Percentiles rank a stretch among this genome's conserved stretches.
Conservation (phyloP, 2,797 vertebrate genomes). For the Silurus aristotelis region DNA sequence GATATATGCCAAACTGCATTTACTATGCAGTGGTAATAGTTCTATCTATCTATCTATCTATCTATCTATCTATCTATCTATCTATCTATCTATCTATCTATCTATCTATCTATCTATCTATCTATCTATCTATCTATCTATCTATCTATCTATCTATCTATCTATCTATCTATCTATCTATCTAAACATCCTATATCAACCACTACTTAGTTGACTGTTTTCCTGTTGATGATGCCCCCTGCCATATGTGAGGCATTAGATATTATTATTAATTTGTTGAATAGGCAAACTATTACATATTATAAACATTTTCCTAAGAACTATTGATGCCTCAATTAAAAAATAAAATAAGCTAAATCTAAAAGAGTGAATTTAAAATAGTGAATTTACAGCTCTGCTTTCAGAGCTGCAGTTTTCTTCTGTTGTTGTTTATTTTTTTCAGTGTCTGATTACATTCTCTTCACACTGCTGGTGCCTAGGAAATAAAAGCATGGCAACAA, state of each 20-base stretch:
- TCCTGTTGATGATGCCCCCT: neutral
- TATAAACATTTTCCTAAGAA: neutral
- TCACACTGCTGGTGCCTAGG: neutral
- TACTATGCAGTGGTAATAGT: too few species aligned
- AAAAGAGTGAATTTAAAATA: neutral
- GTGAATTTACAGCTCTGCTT: neutral
- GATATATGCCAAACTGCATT: too few species aligned
- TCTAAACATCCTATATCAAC: neutral
- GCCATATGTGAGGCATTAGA: too few species aligned
- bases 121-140: too few species aligned
- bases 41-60: too few species aligned
- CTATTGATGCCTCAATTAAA: neutral
- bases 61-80: too few species aligned
- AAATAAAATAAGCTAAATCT: neutral
- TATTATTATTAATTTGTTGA: neutral
- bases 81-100: too few species aligned
- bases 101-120: too few species aligned
- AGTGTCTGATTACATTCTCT: neutral
- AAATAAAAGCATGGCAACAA: neutral
- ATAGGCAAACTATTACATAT: neutral
- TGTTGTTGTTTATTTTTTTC: neutral
- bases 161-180: too few species aligned
- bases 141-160: too few species aligned
- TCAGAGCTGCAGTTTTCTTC: neutral
- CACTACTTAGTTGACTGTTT: neutral